A percentile compares a stretch with the other conserved stretches of the same genome.
phyloP scores from a whole-genome alignment of 2,113 vertebrate genomes.

The Amphiprion percula region DNA sequence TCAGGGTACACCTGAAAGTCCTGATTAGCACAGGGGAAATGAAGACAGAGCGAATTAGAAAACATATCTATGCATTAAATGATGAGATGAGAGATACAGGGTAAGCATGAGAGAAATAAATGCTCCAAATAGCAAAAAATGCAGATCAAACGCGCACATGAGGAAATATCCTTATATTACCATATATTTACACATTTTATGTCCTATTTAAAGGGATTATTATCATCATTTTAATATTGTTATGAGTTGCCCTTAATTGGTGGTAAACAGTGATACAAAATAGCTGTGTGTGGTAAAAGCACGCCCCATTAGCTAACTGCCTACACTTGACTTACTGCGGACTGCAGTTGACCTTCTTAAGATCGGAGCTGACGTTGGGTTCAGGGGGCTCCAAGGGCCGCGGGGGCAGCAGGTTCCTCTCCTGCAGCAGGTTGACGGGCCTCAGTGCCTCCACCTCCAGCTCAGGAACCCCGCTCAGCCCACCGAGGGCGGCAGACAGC shows the following conservation, averaged over 20 bases:
- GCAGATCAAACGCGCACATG: too few relatives aligned
- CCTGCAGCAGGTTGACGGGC: conserved; percentile 93
- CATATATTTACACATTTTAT: too few relatives aligned
- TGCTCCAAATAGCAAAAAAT: too few relatives aligned
- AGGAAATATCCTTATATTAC: too few relatives aligned
- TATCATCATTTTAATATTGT: too few relatives aligned
- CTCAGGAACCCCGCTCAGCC: conserved; percentile 91
- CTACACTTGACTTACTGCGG: conserved; percentile 88
- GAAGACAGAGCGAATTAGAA: not conserved
- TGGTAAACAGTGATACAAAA: not conserved
- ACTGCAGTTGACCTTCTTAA: conserved; percentile 95
- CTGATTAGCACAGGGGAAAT: conserved; percentile 76
- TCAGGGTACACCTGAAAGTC: conserved; percentile 95
- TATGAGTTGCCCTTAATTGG: too few relatives aligned
- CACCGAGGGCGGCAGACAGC: conserved; percentile 91
- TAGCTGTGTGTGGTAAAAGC: too few relatives aligned
- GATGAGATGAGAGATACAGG: too few relatives aligned
- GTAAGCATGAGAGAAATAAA: too few relatives aligned
- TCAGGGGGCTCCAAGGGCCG: conserved; percentile 88
- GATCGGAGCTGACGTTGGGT: conserved; percentile 92
- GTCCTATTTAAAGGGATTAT: too few relatives aligned
- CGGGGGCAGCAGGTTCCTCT: conserved; percentile 91
- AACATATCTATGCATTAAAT: too few relatives aligned
- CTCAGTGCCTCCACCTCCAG: conserved; percentile 91
- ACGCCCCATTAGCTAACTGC: not conserved